Conservation (phyloP, 2,888 invertebrate species). For the Melinaea menophilus region DNA sequence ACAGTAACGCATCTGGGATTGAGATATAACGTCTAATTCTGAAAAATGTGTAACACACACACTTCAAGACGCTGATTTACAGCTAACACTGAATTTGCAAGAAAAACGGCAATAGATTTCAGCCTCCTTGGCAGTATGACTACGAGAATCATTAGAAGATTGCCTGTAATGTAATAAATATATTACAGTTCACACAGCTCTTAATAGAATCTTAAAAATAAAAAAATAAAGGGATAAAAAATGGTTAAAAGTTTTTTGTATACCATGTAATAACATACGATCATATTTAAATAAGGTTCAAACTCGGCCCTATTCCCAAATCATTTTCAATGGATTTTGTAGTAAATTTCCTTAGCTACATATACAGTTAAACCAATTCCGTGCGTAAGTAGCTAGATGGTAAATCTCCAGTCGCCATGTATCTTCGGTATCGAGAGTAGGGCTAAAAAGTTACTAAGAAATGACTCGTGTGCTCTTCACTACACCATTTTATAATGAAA, state of each 20-base stretch:
- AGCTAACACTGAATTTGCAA: conserved; percentile 93
- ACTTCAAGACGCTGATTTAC: conserved; percentile 93
- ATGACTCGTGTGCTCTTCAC: no score
- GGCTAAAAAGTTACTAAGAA: no score
- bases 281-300: no score
- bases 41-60: conserved; percentile 93
- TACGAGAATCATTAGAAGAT: conserved; percentile 90
- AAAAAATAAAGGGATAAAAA: no score
- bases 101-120: conserved; percentile 94
- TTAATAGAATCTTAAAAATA: no score
- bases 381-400: conserved; percentile 8
- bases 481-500: no score
- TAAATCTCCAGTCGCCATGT: conserved; percentile 1
- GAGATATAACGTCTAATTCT: conserved; percentile 89
- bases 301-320: not conserved
- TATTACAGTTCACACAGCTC: not conserved
- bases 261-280: no score
- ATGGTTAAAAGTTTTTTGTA: no score
- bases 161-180: conserved; percentile 80
- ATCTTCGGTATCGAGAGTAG: conserved; percentile 6
- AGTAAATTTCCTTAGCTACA: conserved; percentile 5
- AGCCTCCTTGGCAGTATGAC: conserved; percentile 88
- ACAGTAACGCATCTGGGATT: conserved; percentile 80
- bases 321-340: conserved; percentile 4
- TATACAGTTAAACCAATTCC: conserved; percentile 14